Conservation (phyloP, 2,888 invertebrate genomes). For the Achlya flavicornis region DNA sequence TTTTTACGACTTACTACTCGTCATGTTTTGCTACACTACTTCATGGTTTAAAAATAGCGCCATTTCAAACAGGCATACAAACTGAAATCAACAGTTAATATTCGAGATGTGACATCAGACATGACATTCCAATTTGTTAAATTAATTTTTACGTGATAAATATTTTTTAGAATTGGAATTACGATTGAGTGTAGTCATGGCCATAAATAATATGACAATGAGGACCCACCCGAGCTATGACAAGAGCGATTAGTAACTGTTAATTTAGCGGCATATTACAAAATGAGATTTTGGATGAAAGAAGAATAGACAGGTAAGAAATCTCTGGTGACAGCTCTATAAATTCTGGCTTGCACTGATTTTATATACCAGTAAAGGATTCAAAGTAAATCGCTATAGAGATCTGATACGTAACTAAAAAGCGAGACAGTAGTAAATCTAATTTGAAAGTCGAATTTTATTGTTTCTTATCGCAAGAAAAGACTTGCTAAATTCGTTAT, state of each 20-base stretch:
- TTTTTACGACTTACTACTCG: constrained; percentile 20
- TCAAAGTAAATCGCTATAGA: too few relatives aligned
- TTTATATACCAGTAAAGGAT: too few relatives aligned
- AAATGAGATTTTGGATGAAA: background rate
- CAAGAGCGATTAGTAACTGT: background rate
- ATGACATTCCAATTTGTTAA: constrained; percentile 4
- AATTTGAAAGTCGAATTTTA: background rate
- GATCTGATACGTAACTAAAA: too few relatives aligned
- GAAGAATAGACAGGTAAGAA: background rate
- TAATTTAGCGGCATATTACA: background rate
- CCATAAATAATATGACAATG: constrained; percentile 3
- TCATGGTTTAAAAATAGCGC: constrained; percentile 18
- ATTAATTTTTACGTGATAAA: background rate
- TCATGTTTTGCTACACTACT: constrained; percentile 17
- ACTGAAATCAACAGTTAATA: constrained; percentile 10
- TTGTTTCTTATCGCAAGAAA: background rate
- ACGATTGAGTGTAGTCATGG: background rate
- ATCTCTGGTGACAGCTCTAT: background rate
- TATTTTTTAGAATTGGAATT: background rate
- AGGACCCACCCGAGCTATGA: background rate
- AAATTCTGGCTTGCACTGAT: background rate
- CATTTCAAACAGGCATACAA: constrained; percentile 14
- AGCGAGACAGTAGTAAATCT: background rate
- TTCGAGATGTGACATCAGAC: constrained; percentile 15
- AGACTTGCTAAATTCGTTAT: background rate